Conservation (phyloP, 1,140 invertebrate genomes). For the Centruroides vittatus region DNA sequence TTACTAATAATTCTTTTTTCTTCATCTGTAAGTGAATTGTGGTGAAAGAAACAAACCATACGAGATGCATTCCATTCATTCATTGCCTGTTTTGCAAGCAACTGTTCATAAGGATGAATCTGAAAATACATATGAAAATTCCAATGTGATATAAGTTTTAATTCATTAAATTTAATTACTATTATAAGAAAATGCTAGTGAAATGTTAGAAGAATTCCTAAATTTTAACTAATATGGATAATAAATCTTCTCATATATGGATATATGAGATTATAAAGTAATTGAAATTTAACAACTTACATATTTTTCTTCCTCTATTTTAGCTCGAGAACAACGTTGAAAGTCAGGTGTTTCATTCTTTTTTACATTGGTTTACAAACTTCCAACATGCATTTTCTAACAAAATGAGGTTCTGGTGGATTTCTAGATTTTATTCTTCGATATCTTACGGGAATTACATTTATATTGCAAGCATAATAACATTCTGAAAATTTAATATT, state of each 20-base stretch:
- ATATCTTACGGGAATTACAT: too few species aligned
- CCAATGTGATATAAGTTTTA: too few species aligned
- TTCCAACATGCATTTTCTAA: slow-evolving; percentile 17
- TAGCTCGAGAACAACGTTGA: slow-evolving; percentile 6
- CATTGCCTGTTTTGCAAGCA: slow-evolving; percentile 14
- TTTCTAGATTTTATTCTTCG: slow-evolving; percentile 3
- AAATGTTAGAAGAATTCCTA: too few species aligned
- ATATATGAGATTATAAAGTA: too few species aligned
- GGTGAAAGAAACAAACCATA: slow-evolving; percentile 17
- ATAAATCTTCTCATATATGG: too few species aligned
- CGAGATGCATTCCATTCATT: slow-evolving; percentile 6
- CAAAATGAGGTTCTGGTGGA: slow-evolving; percentile 15
- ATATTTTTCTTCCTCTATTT: neutral
- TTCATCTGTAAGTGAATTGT: neutral
- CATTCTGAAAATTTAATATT: too few species aligned
- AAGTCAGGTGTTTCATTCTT: neutral
- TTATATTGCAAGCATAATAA: too few species aligned
- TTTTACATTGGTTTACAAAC: slow-evolving; percentile 16
- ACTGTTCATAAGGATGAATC: slow-evolving; percentile 15
- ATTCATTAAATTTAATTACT: too few species aligned
- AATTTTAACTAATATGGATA: too few species aligned
- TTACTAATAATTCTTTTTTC: slow-evolving; percentile 8
- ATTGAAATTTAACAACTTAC: neutral
- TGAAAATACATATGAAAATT: neutral
- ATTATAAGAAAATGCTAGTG: too few species aligned